These are phyloP conservation scores for Druon quercuslanigerum DNA, from an alignment of 1,140 invertebrate species.

Conservation along the genomic window DNA sequence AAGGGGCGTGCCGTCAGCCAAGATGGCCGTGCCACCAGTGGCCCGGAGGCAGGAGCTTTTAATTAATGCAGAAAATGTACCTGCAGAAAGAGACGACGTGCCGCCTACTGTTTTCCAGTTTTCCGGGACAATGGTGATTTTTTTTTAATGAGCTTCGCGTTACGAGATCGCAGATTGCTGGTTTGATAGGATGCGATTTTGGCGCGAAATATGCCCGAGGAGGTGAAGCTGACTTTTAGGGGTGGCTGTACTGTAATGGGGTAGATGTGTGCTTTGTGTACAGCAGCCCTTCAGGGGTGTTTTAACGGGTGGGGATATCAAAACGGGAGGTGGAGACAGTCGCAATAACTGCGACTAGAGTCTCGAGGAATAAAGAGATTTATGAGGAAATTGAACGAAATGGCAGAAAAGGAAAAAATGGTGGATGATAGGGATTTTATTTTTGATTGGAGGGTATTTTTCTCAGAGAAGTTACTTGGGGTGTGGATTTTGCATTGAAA, in stretches of 20 bases:
- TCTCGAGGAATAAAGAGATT: slow-evolving; percentile 38
- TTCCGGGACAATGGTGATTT: slow-evolving; percentile 26
- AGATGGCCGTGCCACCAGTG: slow-evolving; percentile 69
- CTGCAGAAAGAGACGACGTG: slow-evolving; percentile 26
- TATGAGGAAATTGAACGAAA: slow-evolving; percentile 37
- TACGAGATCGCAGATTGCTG: slow-evolving; percentile 22
- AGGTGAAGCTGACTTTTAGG: slow-evolving; percentile 42
- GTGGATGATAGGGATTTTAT: neutral
- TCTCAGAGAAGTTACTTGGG: neutral
- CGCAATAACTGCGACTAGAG: slow-evolving; percentile 60
- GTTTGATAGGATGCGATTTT: slow-evolving; percentile 36
- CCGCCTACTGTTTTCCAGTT: slow-evolving; percentile 30
- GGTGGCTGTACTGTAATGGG: slow-evolving; percentile 59
- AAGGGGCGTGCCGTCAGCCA: slow-evolving; percentile 71
- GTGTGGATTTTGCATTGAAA: neutral
- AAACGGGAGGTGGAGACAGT: slow-evolving; percentile 57
- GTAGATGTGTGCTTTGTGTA: slow-evolving; percentile 63
- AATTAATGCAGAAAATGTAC: slow-evolving; percentile 69
- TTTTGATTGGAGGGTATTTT: slow-evolving; percentile 2
- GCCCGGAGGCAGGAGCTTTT: slow-evolving; percentile 70
- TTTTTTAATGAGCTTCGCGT: slow-evolving; percentile 12
- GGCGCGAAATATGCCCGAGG: slow-evolving; percentile 8
- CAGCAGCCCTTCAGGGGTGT: slow-evolving; percentile 54
- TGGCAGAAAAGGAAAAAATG: neutral
- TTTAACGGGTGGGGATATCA: slow-evolving; percentile 54